Evolutionary conservation across 1,140 invertebrate species (phyloP).

Genomic region (Penaeus indicus): DNA sequence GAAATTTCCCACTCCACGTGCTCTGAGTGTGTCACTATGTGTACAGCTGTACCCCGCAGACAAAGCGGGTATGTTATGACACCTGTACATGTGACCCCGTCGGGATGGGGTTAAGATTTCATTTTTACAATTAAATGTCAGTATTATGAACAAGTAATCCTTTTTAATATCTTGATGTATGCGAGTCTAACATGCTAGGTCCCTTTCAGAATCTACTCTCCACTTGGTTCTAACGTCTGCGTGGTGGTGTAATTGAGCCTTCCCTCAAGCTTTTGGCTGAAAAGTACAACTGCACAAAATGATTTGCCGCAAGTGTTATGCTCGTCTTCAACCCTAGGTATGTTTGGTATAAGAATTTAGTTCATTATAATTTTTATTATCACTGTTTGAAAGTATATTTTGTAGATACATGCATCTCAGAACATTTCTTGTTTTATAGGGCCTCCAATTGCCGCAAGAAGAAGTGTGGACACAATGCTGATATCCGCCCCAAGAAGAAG

Average conservation of each 20-base stretch:
- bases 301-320: constrained; percentile 99
- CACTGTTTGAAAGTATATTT: too few species aligned
- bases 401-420: too few species aligned
- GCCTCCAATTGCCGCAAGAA: constrained; percentile 99
- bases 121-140: too few species aligned
- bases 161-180: not conserved
- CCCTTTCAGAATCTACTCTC: constrained; percentile 75
- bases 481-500: constrained; percentile 99
- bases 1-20: not conserved
- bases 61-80: too few species aligned
- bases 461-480: constrained; percentile 99
- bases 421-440: constrained; percentile 70
- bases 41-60: too few species aligned
- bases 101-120: too few species aligned
- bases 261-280: constrained; percentile 95
- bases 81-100: too few species aligned
- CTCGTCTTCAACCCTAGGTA: constrained; percentile 90
- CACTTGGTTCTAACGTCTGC: constrained; percentile 78
- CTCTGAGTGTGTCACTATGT: too few species aligned
- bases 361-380: not conserved
- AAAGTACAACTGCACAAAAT: constrained; percentile 99
- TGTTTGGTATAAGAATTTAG: too few species aligned
- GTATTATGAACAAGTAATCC: not conserved
- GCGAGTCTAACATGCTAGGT: too few species aligned
- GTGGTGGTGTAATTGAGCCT: constrained; percentile 96